phyloP scores from a whole-genome alignment of 2,888 invertebrate genomes.

The Nomada hirtipes region DNA sequence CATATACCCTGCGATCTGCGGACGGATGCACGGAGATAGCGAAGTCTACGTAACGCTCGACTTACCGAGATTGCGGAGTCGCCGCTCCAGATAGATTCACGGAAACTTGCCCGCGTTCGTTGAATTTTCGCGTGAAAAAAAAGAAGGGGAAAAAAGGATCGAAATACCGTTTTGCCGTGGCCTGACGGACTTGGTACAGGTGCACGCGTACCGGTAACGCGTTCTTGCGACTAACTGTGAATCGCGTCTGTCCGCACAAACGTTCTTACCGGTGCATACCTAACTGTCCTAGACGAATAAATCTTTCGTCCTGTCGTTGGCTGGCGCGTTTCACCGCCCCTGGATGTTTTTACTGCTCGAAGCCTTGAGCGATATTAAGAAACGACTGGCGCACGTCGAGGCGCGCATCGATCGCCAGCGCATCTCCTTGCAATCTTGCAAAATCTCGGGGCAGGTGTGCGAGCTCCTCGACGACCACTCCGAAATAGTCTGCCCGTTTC shows the following conservation, averaged over 20 bases:
- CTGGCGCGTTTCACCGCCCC: not conserved
- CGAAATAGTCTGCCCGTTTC: conserved; percentile 37
- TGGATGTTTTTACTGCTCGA: not conserved
- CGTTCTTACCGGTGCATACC: conserved; percentile 47
- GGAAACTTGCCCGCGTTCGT: not conserved
- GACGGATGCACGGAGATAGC: not conserved
- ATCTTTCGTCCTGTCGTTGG: conserved; percentile 28
- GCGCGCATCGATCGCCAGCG: not conserved
- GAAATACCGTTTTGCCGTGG: conserved; percentile 51
- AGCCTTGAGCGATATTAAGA: not conserved
- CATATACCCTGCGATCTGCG: not conserved
- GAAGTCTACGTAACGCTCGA: conserved; percentile 6
- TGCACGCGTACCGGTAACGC: conserved; percentile 32
- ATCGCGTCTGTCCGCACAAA: conserved; percentile 28
- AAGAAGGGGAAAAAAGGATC: conserved; percentile 7
- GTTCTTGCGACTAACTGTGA: conserved; percentile 61
- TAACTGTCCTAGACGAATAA: conserved; percentile 62
- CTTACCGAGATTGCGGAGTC: conserved; percentile 8
- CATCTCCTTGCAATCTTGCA: conserved; percentile 34
- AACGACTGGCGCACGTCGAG: not conserved
- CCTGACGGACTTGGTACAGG: conserved; percentile 3
- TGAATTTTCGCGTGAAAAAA: conserved; percentile 31
- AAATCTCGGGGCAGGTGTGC: conserved; percentile 66
- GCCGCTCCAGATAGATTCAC: not conserved
- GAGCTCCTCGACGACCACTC: conserved; percentile 15